Conservation (phyloP, 2,113 vertebrate genomes). For the Cyanoderma ruficeps region DNA sequence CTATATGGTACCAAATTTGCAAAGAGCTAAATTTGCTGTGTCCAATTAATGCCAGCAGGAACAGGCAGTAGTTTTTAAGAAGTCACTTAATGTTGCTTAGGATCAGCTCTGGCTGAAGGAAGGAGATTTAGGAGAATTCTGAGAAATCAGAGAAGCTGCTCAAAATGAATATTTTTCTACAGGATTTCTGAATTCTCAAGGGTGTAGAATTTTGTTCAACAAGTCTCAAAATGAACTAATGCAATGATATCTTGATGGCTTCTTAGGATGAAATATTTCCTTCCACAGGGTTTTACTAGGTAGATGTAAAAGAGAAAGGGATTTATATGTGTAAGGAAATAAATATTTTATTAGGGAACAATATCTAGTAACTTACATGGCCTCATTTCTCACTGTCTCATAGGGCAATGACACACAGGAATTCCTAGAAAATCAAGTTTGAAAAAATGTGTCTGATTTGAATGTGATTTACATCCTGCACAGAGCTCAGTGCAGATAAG, state of each 20-base stretch:
- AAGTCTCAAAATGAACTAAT: not conserved
- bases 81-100: not conserved
- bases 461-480: not conserved
- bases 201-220: not conserved
- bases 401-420: not conserved
- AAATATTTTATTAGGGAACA: not conserved
- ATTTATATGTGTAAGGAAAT: not conserved
- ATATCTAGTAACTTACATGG: not conserved
- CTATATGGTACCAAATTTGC: not conserved
- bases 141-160: not conserved
- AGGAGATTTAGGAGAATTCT: not conserved
- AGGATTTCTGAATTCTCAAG: not conserved
- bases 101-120: not conserved
- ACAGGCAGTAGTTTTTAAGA: not conserved
- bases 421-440: slow-evolving; percentile 31
- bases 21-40: not conserved
- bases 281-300: not conserved
- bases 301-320: not conserved
- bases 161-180: not conserved
- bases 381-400: slow-evolving; percentile 4
- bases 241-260: not conserved
- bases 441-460: not conserved
- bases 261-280: not conserved
- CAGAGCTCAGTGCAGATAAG: not conserved
- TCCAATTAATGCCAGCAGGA: not conserved